These are phyloP conservation scores for Hylaeus anthracinus DNA, from an alignment of 1,140 invertebrate genomes.

Conservation along the genomic window DNA sequence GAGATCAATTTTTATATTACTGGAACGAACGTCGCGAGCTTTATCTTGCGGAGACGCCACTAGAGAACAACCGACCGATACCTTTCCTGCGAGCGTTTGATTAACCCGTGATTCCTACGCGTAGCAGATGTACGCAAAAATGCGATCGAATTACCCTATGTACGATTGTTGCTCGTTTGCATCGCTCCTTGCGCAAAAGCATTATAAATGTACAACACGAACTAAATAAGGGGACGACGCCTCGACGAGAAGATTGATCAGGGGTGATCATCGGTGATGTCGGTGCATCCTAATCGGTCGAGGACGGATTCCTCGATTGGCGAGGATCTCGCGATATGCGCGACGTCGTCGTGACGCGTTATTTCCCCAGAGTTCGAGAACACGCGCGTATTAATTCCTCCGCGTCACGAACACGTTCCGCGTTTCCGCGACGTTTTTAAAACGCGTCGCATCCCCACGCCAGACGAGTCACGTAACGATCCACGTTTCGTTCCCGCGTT, in stretches of 20 bases:
- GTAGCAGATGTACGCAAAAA: too few species aligned
- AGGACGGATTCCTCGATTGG: slow-evolving; percentile 6
- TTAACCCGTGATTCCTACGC: too few species aligned
- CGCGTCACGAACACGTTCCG: neutral
- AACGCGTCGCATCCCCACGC: neutral
- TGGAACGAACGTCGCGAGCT: too few species aligned
- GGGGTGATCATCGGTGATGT: neutral
- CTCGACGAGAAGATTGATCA: neutral
- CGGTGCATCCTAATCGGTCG: neutral
- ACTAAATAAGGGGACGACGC: neutral
- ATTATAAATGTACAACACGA: too few species aligned
- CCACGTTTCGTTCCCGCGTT: neutral
- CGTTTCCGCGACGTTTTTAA: neutral
- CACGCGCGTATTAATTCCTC: slow-evolving; percentile 40
- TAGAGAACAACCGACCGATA: too few species aligned
- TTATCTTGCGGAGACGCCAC: too few species aligned
- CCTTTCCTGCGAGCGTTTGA: too few species aligned
- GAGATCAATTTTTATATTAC: too few species aligned
- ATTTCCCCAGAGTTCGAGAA: slow-evolving; percentile 38
- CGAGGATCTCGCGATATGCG: slow-evolving; percentile 20
- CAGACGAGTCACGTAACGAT: neutral
- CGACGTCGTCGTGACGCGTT: slow-evolving; percentile 13
- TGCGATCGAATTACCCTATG: too few species aligned
- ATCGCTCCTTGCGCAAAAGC: too few species aligned
- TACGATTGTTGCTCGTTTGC: too few species aligned